Evolutionary conservation across 2,797 vertebrate species (phyloP), one percentile per base, ranked within the genome.

Genomic region (Hoplostethus mediterraneus): DNA sequence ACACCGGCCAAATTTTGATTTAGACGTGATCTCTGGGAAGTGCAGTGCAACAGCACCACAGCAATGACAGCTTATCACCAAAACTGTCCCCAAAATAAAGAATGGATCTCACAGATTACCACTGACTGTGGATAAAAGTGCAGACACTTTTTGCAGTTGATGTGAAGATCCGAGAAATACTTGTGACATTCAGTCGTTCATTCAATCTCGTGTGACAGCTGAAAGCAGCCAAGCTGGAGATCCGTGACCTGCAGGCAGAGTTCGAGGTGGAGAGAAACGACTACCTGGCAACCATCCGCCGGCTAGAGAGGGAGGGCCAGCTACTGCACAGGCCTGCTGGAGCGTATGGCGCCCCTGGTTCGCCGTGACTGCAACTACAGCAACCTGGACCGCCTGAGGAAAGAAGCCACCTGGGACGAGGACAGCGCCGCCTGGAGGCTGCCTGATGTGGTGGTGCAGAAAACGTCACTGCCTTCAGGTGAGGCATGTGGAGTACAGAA

Each of bases 311-410:
- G 1, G 96, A 98, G 21, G 89, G 87, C 9, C 81, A 95, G 89
- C 92, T 99, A 2, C 89, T 94, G 75, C 94, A 95, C 76, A 86
- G 95, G 95, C 84, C 93, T 98, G 30, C 90, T 98, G 80, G 95
- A 96, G 55, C 95, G 93, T 53, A 94, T 95, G 92, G 95, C 94
- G 82, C 88, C 92, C 1, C 94, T 98, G 0, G 79, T 98, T 71
- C 90, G 93, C 16, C 75, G 94, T 0, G 95, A 97, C 92, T 97
- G 97, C 81, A 98, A 96, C 94, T 98, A 96, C 88, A 97, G 95
- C 94, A 98, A 94, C 84, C 83, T 96, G 77, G 96, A 97, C 67
- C 95, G 90, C 42, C 84, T 97, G 65, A 89, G 90, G 74, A 85
- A 65, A 0, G 95, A 97, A 62, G 93, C 95, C 0, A 31, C 84